Percentiles rank a stretch among this genome's conserved stretches.
phyloP scores from a whole-genome alignment of 2,888 invertebrate genomes.

The Chrysolina haemoptera region DNA sequence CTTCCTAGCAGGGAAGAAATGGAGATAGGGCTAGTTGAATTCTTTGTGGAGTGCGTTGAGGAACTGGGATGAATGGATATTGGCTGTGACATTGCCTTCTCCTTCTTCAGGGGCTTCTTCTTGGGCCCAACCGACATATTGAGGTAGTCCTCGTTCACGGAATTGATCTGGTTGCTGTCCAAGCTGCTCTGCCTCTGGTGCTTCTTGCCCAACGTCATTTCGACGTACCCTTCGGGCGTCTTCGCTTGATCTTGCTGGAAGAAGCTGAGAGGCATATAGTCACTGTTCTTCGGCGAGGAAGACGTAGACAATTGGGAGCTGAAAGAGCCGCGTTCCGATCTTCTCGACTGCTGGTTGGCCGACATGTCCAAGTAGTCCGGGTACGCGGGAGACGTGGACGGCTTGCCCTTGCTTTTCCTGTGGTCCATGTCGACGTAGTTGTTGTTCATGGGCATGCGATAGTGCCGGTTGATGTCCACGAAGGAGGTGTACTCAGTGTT shows the following conservation, averaged over 20 bases:
- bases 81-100: slow-evolving; percentile 72
- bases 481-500: slow-evolving; percentile 42
- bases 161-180: slow-evolving; percentile 58
- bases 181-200: slow-evolving; percentile 63
- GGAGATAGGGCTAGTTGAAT: slow-evolving; percentile 57
- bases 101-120: slow-evolving; percentile 38
- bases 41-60: slow-evolving; percentile 56
- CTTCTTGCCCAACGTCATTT: slow-evolving; percentile 73
- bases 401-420: slow-evolving; percentile 33
- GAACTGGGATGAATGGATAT: slow-evolving; percentile 74
- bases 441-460: slow-evolving; percentile 45
- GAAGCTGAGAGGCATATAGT: slow-evolving; percentile 65
- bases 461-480: slow-evolving; percentile 47
- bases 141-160: slow-evolving; percentile 71
- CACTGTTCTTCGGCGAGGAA: slow-evolving; percentile 57
- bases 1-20: slow-evolving; percentile 57
- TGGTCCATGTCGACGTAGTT: slow-evolving; percentile 56
- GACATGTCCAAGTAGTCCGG: slow-evolving; percentile 69
- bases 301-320: slow-evolving; percentile 33
- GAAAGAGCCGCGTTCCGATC: slow-evolving; percentile 36
- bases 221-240: slow-evolving; percentile 77
- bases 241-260: slow-evolving; percentile 53
- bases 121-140: slow-evolving; percentile 69
- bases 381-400: slow-evolving; percentile 39
- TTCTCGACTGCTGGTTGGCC: slow-evolving; percentile 43